These are phyloP conservation scores for Tricholaema leucomelas DNA, from an alignment of 2,113 vertebrate species.

Conservation along the genomic window DNA sequence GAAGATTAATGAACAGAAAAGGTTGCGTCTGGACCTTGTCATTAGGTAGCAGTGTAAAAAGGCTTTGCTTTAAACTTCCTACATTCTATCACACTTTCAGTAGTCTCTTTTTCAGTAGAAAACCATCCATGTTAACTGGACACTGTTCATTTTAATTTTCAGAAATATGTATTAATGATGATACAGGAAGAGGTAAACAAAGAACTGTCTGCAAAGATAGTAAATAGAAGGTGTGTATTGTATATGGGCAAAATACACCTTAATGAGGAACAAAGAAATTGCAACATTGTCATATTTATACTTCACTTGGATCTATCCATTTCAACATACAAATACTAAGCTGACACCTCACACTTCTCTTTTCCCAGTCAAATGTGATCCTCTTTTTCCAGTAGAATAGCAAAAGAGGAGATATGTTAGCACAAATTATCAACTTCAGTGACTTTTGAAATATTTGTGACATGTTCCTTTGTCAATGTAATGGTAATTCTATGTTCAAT, in stretches of 20 bases:
- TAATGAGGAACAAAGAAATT: background rate
- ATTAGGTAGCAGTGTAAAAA: background rate
- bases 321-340: background rate
- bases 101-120: background rate
- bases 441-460: slow-evolving; percentile 22
- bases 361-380: background rate
- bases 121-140: background rate
- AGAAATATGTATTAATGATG: background rate
- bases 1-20: background rate
- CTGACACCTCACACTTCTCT: background rate
- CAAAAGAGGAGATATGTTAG: background rate
- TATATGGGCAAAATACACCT: background rate
- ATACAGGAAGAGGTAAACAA: background rate
- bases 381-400: background rate
- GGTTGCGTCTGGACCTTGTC: background rate
- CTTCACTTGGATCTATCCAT: background rate
- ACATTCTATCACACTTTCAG: background rate
- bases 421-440: slow-evolving; percentile 5
- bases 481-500: slow-evolving; percentile 7
- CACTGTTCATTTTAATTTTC: background rate
- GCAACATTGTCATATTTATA: background rate
- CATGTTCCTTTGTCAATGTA: background rate
- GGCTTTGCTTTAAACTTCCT: background rate
- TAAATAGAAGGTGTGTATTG: background rate
- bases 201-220: background rate